Percentiles rank a stretch among this genome's conserved stretches.
phyloP scores from a whole-genome alignment of 2,797 vertebrate species.

The Xyrichtys novacula region DNA sequence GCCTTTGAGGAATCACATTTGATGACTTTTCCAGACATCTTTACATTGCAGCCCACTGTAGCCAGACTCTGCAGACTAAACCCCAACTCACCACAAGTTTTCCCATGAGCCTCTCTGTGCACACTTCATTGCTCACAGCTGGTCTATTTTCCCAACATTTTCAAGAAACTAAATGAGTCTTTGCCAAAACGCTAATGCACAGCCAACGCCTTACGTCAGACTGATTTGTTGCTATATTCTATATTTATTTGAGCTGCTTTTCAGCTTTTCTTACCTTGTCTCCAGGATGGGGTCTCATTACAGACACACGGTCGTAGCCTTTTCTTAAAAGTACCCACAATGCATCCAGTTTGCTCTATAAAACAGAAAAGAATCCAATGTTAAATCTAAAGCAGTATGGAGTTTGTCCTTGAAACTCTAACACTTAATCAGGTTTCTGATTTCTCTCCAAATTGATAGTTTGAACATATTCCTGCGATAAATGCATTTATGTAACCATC shows the following conservation, averaged over 20 bases:
- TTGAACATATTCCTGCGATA: conserved; percentile 1
- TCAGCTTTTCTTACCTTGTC: conserved; percentile 90
- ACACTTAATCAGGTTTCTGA: background rate
- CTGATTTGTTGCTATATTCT: background rate
- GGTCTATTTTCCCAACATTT: conserved; percentile 56
- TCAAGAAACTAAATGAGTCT: conserved; percentile 30
- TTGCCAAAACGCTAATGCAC: conserved; percentile 25
- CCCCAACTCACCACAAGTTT: conserved; percentile 62
- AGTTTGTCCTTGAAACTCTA: too few relatives aligned
- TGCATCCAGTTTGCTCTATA: conserved; percentile 94
- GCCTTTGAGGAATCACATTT: conserved; percentile 55
- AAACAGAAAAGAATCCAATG: conserved; percentile 30
- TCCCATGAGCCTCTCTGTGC: conserved; percentile 62
- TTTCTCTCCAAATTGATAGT: background rate
- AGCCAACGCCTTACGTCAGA: conserved; percentile 29
- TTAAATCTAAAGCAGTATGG: background rate
- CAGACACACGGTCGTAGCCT: conserved; percentile 96
- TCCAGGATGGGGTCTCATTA: conserved; percentile 97
- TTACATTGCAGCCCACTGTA: conserved; percentile 49
- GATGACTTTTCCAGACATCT: conserved; percentile 73
- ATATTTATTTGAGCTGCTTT: background rate
- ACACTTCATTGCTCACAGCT: conserved; percentile 74
- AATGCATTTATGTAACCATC: conserved; percentile 43
- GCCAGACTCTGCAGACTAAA: conserved; percentile 52
- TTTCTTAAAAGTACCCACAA: conserved; percentile 94